Conservation (phyloP, 2,113 vertebrate genomes). For the Axis porcinus region DNA sequence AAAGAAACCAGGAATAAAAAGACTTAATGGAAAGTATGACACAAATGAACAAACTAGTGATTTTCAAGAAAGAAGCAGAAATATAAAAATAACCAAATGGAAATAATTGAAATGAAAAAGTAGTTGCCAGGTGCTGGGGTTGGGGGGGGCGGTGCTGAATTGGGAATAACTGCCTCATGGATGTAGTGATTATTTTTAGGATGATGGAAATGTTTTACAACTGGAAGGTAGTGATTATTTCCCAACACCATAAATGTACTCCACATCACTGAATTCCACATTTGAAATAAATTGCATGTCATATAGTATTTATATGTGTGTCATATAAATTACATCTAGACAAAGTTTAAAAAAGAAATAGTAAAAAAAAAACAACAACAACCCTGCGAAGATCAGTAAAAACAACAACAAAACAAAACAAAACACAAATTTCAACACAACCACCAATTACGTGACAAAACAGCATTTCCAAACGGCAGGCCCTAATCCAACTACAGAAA, state of each 20-base stretch:
- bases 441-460: not conserved
- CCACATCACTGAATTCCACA: not conserved
- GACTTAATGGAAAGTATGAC: not conserved
- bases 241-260: not conserved
- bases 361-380: not conserved
- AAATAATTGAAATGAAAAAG: not conserved
- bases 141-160: not conserved
- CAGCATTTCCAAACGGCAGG: not conserved
- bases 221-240: not conserved
- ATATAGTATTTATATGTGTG: not conserved
- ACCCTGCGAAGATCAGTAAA: not conserved
- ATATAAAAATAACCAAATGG: not conserved
- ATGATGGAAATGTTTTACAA: not conserved
- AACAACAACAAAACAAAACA: not conserved
- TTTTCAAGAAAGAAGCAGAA: not conserved
- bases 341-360: not conserved
- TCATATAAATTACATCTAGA: not conserved
- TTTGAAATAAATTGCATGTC: not conserved
- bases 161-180: not conserved
- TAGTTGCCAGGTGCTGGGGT: not conserved
- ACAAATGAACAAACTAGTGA: not conserved
- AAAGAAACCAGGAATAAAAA: not conserved
- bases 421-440: accelerated
- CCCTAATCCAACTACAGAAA: not conserved
- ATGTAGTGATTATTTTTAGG: not conserved